phyloP scores from a whole-genome alignment of 2,888 invertebrate genomes.

The Alentia gelatinosa region DNA sequence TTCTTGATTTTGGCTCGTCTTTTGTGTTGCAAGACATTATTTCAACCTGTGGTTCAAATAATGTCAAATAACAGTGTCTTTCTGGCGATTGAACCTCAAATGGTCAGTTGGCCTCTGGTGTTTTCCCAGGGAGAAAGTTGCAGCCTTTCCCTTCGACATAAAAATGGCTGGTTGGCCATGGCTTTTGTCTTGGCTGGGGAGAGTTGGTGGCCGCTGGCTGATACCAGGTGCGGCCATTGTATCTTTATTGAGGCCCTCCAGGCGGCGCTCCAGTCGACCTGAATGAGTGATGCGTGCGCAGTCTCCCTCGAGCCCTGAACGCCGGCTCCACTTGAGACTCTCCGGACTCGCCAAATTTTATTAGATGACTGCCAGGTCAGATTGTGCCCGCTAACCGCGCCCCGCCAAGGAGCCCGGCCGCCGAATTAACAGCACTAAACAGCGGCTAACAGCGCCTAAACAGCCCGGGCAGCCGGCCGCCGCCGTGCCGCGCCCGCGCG shows the following conservation, averaged over 20 bases:
- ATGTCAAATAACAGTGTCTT: no score
- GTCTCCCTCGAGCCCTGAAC: background rate
- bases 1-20: no score
- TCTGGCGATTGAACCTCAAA: no score
- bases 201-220: background rate
- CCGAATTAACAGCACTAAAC: constrained; percentile 32
- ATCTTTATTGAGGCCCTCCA: constrained; percentile 16
- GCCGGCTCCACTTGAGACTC: constrained; percentile 15
- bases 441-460: constrained; percentile 40
- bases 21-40: no score
- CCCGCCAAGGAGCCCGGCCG: background rate
- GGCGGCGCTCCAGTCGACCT: background rate
- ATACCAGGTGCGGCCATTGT: constrained; percentile 27
- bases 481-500: background rate
- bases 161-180: background rate
- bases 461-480: background rate
- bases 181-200: background rate
- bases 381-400: constrained; percentile 21
- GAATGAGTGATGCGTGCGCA: constrained; percentile 3
- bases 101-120: no score
- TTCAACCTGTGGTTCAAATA: no score
- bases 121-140: background rate
- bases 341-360: constrained; percentile 14
- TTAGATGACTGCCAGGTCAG: constrained; percentile 42
- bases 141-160: background rate